Evolutionary conservation across 2,113 vertebrate species (phyloP).

Genomic region (Lethenteron camtschaticum): DNA sequence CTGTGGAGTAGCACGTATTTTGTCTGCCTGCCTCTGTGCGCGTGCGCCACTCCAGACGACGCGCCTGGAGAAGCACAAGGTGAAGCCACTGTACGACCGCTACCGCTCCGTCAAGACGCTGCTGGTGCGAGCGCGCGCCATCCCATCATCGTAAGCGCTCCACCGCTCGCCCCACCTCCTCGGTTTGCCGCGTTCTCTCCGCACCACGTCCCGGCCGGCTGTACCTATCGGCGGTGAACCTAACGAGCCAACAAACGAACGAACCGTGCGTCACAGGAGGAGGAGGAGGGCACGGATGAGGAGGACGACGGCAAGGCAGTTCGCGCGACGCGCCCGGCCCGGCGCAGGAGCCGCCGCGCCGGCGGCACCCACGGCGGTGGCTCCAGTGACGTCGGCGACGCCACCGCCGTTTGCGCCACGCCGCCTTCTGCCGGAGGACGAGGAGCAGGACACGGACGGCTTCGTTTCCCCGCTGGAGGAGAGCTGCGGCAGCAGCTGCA

Average conservation of each 20-base stretch:
- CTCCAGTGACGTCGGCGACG: not conserved
- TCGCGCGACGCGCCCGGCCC: conserved; percentile 17
- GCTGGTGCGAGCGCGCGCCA: conserved; percentile 55
- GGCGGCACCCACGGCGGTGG: not conserved
- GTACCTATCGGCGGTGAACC: too few species aligned
- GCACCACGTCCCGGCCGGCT: too few species aligned
- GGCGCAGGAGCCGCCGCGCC: too few species aligned
- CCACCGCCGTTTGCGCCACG: not conserved
- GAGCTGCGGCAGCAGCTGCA: conserved; percentile 35
- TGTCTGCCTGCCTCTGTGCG: too few species aligned
- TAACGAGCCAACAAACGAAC: too few species aligned
- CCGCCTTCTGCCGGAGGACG: conserved; percentile 42
- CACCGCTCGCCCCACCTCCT: not conserved
- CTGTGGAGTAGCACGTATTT: too few species aligned
- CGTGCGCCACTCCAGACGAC: conserved; percentile 33
- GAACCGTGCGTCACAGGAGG: conserved; percentile 29
- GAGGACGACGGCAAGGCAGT: conserved; percentile 36
- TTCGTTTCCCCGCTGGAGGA: conserved; percentile 84
- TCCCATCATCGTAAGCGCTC: conserved; percentile 67
- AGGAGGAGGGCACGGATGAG: conserved; percentile 73
- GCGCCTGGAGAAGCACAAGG: conserved; percentile 59
- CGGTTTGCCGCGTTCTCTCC: too few species aligned
- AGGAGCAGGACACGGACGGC: conserved; percentile 58
- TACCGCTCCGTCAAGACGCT: conserved; percentile 92
- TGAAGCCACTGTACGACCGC: conserved; percentile 87